These are phyloP conservation scores for Orientallactaga bullata DNA, from an alignment of 2,113 vertebrate species.

Conservation along the genomic window DNA sequence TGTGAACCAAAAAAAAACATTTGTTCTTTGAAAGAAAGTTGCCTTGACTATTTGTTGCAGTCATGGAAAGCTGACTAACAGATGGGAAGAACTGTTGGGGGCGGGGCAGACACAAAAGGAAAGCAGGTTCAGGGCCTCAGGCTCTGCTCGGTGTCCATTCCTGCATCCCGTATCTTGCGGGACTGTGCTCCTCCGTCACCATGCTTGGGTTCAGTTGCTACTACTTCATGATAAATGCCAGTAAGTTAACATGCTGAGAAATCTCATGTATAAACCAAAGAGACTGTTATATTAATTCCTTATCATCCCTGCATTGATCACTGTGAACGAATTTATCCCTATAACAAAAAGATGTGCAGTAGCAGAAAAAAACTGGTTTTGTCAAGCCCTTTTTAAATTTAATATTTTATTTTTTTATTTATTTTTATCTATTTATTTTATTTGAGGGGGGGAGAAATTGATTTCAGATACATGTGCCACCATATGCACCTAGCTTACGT, in stretches of 20 bases:
- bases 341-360: neutral
- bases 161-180: neutral
- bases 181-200: neutral
- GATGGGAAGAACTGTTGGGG: neutral
- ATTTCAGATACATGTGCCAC: no score
- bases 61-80: no score
- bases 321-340: neutral
- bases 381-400: no score
- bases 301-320: neutral
- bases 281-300: neutral
- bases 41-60: no score
- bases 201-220: neutral
- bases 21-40: no score
- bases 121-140: neutral
- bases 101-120: neutral
- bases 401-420: no score
- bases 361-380: neutral
- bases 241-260: neutral
- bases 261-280: neutral
- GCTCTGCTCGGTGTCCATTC: accelerated
- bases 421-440: no score
- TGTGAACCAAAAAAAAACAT: no score
- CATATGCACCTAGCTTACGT: no score
- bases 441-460: no score
- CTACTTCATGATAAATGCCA: neutral